Evolutionary conservation across 2,113 vertebrate genomes (phyloP), one percentile per base, ranked within the genome.

Genomic region (Ia io): DNA sequence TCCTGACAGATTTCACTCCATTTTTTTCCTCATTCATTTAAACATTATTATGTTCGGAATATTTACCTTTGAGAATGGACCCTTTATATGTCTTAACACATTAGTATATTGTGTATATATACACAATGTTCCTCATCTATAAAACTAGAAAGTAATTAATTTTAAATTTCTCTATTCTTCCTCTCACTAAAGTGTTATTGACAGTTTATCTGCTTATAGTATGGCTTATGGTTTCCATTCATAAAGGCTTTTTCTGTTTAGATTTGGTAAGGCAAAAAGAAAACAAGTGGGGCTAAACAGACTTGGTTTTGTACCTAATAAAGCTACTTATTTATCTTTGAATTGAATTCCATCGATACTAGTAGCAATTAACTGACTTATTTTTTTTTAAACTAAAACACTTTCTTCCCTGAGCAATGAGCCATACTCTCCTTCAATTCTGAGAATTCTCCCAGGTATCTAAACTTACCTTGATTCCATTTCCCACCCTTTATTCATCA

Each of bases 321-420:
- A 93, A 84, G 70, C 79, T 67, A n/a, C 70, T 77, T 93, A 74
- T 78, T 92, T 92, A 84, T 37, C 61, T 85, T 71, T 25, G 42
- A 90, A 93, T 53, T 90, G 37, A 47, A 56, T 93, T 84, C 22
- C 16, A 16, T 74, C 69, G 47, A 53, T 67, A 59, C 63, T 65
- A 63, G 53, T 77, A 80, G 92, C 82, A 78, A 25, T 95, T 95
- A 95, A 53, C 84, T 42, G n/a, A 84, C 37, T 37, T 37, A 37
- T 80, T 22, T 16, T 63, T 74, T 74, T 90, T 97, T 93, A 51
- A 73, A 77, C 16, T 22, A 49, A 90, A 59, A 47, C 17, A 42
- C 47, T 83, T 90, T 77, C 9, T 20, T 84, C 25, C 30, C 32
- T 90, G 85, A 94, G 91, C 85, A 90, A 91, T 92, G 69, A 96